Evolutionary conservation across 2,113 vertebrate species (phyloP).

Genomic region (Petrocephalus microphthalmus): DNA sequence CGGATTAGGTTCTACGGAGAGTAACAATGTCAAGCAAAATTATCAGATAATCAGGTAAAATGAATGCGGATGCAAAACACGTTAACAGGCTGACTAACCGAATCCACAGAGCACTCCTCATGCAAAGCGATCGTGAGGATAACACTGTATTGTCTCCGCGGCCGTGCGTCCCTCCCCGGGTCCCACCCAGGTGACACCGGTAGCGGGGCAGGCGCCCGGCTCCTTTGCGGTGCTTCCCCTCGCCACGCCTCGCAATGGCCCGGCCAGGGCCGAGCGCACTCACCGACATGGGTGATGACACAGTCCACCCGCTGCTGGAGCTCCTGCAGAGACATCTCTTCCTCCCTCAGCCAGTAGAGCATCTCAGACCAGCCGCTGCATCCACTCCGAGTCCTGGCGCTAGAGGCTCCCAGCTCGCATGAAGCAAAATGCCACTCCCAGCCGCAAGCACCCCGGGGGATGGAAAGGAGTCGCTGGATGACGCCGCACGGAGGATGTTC

Average conservation of each 20-base stretch:
- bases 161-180: not conserved
- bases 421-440: slow-evolving; percentile 70
- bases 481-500: not conserved
- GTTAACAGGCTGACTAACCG: not conserved
- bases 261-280: slow-evolving; percentile 41
- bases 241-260: not conserved
- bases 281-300: slow-evolving; percentile 89
- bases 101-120: not conserved
- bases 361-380: slow-evolving; percentile 68
- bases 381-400: slow-evolving; percentile 43
- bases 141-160: not conserved
- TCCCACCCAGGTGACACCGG: not conserved
- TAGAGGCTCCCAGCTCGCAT: slow-evolving; percentile 45
- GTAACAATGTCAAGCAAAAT: not conserved
- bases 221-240: not conserved
- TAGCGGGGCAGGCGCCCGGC: not conserved
- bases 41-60: not conserved
- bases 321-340: slow-evolving; percentile 89
- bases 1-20: not conserved
- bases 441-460: slow-evolving; percentile 40
- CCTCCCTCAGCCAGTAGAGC: slow-evolving; percentile 80
- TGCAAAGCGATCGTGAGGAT: not conserved
- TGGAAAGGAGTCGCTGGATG: not conserved
- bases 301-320: slow-evolving; percentile 77
- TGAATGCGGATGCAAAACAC: not conserved